Evolutionary conservation across 2,888 invertebrate genomes (phyloP).

Genomic region (Lysandra coridon): DNA sequence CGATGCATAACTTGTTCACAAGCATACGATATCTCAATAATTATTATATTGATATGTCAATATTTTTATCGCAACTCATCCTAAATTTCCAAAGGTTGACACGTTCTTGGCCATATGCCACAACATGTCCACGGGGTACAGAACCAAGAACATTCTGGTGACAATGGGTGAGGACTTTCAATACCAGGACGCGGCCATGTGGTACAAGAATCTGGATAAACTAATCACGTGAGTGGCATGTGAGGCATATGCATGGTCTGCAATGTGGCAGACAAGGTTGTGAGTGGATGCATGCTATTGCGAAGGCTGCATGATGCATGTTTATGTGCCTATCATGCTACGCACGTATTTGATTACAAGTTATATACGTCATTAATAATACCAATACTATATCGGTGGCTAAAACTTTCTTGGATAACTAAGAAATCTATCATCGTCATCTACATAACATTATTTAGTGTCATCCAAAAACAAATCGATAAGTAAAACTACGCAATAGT

Average conservation of each 20-base stretch:
- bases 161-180: slow-evolving; percentile 97
- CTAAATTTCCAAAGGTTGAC: slow-evolving; percentile 69
- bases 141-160: slow-evolving; percentile 88
- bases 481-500: too few relatives aligned
- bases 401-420: too few relatives aligned
- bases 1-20: neutral
- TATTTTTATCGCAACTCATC: neutral
- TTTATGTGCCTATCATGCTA: neutral
- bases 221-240: slow-evolving; percentile 85
- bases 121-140: slow-evolving; percentile 77
- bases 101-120: slow-evolving; percentile 78
- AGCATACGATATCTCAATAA: too few relatives aligned
- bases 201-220: slow-evolving; percentile 93
- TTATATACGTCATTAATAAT: too few relatives aligned
- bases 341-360: neutral
- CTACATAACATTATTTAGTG: neutral
- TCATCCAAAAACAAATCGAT: neutral
- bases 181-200: slow-evolving; percentile 87
- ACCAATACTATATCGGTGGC: neutral
- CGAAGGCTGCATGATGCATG: neutral
- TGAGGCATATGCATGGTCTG: neutral
- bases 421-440: neutral
- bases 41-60: too few relatives aligned
- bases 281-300: neutral
- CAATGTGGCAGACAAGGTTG: neutral